Percentiles rank a stretch among this genome's conserved stretches.
Evolutionary conservation across 2,888 invertebrate genomes (phyloP).

Genomic region (Zaprionus bogoriensis): DNA sequence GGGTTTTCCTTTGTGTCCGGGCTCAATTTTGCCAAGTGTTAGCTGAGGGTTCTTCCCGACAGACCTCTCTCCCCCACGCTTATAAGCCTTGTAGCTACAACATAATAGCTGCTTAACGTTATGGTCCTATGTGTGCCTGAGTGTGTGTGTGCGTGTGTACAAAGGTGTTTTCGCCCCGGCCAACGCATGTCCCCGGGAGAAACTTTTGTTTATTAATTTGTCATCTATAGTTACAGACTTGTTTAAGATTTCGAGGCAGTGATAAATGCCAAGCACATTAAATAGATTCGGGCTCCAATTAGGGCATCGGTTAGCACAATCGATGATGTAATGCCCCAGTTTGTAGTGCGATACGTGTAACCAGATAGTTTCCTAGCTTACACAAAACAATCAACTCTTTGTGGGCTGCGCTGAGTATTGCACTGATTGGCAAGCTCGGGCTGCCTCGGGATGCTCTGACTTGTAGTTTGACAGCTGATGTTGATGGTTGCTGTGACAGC

Average conservation of each 20-base stretch:
- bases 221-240: conserved; percentile 37
- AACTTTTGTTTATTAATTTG: conserved; percentile 74
- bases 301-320: not conserved
- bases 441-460: conserved; percentile 20
- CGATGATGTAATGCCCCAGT: too few relatives aligned
- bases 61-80: conserved; percentile 1
- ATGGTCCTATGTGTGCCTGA: conserved; percentile 24
- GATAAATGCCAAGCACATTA: conserved; percentile 9
- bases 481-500: conserved; percentile 39
- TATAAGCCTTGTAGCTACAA: conserved; percentile 67
- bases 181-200: conserved; percentile 43
- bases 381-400: conserved; percentile 21
- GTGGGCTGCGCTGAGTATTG: not conserved
- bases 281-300: conserved; percentile 18
- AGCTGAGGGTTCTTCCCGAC: not conserved
- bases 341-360: not conserved
- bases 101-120: conserved; percentile 69
- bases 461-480: conserved; percentile 30
- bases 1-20: conserved; percentile 33
- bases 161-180: conserved; percentile 38
- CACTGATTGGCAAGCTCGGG: conserved; percentile 22
- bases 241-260: conserved; percentile 33
- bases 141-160: conserved; percentile 14
- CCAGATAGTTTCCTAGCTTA: not conserved
- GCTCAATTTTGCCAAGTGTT: conserved; percentile 35